phyloP scores from a whole-genome alignment of 2,888 invertebrate genomes.

The Rhagophthalmus giganteus region DNA sequence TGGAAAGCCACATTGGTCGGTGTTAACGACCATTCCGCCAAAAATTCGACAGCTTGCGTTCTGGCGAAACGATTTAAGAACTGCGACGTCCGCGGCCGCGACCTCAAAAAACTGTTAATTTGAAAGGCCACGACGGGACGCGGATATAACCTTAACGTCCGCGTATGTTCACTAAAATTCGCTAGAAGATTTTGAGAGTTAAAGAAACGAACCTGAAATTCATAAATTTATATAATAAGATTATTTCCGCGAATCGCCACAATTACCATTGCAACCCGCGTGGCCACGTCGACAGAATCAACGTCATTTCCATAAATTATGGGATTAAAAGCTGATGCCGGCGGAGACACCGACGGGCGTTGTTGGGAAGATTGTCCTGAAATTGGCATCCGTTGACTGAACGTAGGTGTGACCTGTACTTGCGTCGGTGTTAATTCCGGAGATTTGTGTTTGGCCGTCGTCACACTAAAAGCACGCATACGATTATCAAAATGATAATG shows the following conservation, averaged over 20 bases:
- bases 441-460: constrained; percentile 51
- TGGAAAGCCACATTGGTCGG: constrained; percentile 98
- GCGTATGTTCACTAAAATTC: constrained; percentile 97
- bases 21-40: constrained; percentile 97
- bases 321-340: constrained; percentile 73
- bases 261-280: constrained; percentile 92
- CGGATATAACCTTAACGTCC: constrained; percentile 94
- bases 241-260: too few species aligned
- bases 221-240: constrained; percentile 10
- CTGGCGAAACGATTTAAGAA: constrained; percentile 92
- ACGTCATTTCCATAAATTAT: constrained; percentile 93
- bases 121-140: constrained; percentile 99
- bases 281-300: constrained; percentile 98
- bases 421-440: constrained; percentile 41
- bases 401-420: constrained; percentile 38
- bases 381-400: constrained; percentile 31
- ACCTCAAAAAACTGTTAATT: constrained; percentile 93
- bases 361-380: constrained; percentile 42
- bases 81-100: constrained; percentile 83
- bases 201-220: constrained; percentile 85
- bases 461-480: too few species aligned
- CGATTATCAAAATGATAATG: too few species aligned
- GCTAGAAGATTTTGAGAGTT: constrained; percentile 96
- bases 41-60: constrained; percentile 97
- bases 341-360: constrained; percentile 58